Base-by-base conservation (phyloP, 2,797 vertebrate genomes). In the Enteromius thamalakanensis region DNA sequence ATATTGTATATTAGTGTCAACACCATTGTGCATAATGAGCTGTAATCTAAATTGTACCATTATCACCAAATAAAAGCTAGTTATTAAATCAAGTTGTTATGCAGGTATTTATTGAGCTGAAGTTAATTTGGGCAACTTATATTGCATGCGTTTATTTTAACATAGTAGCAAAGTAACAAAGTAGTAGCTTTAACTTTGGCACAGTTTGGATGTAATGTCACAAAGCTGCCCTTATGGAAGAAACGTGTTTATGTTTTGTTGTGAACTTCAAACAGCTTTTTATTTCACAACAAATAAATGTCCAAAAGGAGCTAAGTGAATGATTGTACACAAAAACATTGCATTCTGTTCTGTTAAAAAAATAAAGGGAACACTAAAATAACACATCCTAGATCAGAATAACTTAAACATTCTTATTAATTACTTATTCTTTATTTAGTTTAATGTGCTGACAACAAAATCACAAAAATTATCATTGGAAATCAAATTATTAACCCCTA, bases 11-110 rank as follows among this genome's bases (percentile, higher is more conserved):
- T 6, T 76, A 34, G 19, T 71, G 19, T 60, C 2, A 32, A 3
- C 14, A 45, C 55, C 29, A 19, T 21, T 62, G 40, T 62, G 58
- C 53, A 71, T 32, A 26, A 3, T 70, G 23, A 45, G 37, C 21
- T 32, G 19, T 8, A 11, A 40, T 4, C 15, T 68, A 49, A 32
- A 67, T 12, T 82, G 51, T 40, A 49, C n/a, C 5, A 6, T 70
- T 70, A 12, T 37, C 23, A 71, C 23, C 14, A 58, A 81, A 75
- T 40, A 81, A 77, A 74, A 53, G 58, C n/a, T 53, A 15, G 53
- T 75, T 51, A 74, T 75, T 26, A 70, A 70, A 76, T 23, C 51
- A 23, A 17, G 2, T 42, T 55, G 6, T 76, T 76, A 17, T 76
- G 74, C 6, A 23, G 23, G 2, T 9, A 37, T 17, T 76, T 58